Evolutionary conservation across 2,113 vertebrate species (phyloP).

Genomic region (Zosterops japonicus): DNA sequence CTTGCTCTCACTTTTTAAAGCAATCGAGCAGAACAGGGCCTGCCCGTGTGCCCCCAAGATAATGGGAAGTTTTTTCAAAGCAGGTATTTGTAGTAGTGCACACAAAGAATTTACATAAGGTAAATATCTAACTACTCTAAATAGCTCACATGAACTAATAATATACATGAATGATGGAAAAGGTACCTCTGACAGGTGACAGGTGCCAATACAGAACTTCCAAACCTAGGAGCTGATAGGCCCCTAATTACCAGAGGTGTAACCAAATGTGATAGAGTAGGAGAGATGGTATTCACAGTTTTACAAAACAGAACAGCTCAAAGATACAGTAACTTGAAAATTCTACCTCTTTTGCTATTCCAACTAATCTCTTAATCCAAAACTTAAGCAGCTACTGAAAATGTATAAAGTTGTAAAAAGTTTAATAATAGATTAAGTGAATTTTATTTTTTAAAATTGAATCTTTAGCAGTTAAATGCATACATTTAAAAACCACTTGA

Average conservation of each 20-base stretch:
- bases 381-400: neutral
- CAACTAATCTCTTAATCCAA: neutral
- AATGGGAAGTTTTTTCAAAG: neutral
- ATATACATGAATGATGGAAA: neutral
- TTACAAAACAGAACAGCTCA: neutral
- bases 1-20: neutral
- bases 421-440: neutral
- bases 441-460: neutral
- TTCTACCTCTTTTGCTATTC: neutral
- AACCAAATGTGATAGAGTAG: neutral
- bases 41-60: accelerated
- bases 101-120: neutral
- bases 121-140: neutral
- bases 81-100: neutral
- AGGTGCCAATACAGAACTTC: neutral
- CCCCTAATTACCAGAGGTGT: neutral
- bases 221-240: neutral
- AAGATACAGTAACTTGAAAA: neutral
- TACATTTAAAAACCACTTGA: neutral
- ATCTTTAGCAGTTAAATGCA: neutral
- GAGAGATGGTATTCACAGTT: neutral
- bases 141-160: neutral
- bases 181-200: neutral
- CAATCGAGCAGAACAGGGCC: neutral
- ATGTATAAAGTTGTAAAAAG: neutral